These are phyloP conservation scores for Hyles euphorbiae DNA, from an alignment of 1,140 invertebrate species.

Conservation along the genomic window DNA sequence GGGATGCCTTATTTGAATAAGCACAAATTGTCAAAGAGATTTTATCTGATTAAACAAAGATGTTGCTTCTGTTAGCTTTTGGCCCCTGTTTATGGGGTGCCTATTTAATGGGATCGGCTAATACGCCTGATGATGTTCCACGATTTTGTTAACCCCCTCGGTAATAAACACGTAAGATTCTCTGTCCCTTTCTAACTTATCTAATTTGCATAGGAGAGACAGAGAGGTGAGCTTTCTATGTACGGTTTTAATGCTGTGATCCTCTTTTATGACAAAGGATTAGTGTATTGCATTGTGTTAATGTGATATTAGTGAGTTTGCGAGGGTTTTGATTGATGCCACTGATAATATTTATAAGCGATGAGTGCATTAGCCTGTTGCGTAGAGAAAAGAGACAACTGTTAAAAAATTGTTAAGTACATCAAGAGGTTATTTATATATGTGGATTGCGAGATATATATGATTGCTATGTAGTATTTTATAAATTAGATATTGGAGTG, in stretches of 20 bases:
- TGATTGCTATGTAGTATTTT: no score
- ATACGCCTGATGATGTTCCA: constrained; percentile 62
- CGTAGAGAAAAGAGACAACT: no score
- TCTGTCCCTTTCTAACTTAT: constrained; percentile 25
- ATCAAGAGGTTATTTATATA: no score
- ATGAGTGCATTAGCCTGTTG: no score
- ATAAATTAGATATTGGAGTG: no score
- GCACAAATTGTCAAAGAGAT: constrained; percentile 74
- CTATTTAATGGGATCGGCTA: constrained; percentile 65
- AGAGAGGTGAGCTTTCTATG: constrained; percentile 21
- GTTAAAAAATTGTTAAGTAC: no score
- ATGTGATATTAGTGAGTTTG: no score
- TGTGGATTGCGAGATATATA: no score
- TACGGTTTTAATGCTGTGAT: constrained; percentile 43
- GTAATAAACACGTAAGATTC: constrained; percentile 46
- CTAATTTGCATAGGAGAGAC: constrained; percentile 15
- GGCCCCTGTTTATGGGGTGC: constrained; percentile 47
- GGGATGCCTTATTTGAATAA: constrained; percentile 69
- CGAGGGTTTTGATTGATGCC: no score
- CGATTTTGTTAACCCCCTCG: constrained; percentile 49
- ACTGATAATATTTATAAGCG: no score
- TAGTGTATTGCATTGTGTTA: no score
- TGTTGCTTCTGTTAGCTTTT: constrained; percentile 60
- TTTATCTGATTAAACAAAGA: constrained; percentile 71
- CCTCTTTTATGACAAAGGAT: constrained; percentile 28